Conservation (phyloP, 2,888 invertebrate species). For the Zootermopsis nevadensis region DNA sequence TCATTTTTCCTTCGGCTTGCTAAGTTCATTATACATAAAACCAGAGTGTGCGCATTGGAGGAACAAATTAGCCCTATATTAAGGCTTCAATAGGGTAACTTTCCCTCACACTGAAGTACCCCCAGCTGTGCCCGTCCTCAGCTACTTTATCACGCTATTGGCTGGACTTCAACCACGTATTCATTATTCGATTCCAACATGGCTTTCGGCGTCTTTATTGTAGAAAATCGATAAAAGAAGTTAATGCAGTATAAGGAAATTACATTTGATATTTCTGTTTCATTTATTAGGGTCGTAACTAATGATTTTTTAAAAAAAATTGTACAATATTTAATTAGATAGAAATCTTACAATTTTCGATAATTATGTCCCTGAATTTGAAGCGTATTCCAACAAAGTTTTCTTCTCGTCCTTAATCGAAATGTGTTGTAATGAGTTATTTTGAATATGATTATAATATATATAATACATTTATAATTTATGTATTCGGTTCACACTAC, state of each 20-base stretch:
- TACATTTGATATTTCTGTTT: not conserved
- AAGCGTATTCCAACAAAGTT: no score
- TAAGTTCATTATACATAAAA: not conserved
- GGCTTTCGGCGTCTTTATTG: conserved; percentile 13
- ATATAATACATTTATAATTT: no score
- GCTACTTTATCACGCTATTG: conserved; percentile 45
- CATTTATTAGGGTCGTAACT: not conserved
- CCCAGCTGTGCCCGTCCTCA: conserved; percentile 24
- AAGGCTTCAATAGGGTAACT: conserved; percentile 41
- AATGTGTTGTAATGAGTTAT: no score
- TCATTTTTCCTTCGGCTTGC: no score
- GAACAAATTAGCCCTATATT: conserved; percentile 45
- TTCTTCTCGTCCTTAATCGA: no score
- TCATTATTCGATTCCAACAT: conserved; percentile 24
- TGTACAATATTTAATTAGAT: no score
- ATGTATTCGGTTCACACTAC: no score
- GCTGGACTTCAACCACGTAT: conserved; percentile 9
- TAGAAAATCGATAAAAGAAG: not conserved
- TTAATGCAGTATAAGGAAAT: not conserved
- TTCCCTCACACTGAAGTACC: conserved; percentile 20
- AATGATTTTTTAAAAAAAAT: not conserved
- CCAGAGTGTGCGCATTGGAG: conserved; percentile 15
- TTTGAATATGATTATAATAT: no score
- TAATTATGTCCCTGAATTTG: no score
- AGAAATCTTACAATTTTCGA: no score